Evolutionary conservation across 2,888 invertebrate genomes (phyloP).

Genomic region (Eristalinus sepulchralis): DNA sequence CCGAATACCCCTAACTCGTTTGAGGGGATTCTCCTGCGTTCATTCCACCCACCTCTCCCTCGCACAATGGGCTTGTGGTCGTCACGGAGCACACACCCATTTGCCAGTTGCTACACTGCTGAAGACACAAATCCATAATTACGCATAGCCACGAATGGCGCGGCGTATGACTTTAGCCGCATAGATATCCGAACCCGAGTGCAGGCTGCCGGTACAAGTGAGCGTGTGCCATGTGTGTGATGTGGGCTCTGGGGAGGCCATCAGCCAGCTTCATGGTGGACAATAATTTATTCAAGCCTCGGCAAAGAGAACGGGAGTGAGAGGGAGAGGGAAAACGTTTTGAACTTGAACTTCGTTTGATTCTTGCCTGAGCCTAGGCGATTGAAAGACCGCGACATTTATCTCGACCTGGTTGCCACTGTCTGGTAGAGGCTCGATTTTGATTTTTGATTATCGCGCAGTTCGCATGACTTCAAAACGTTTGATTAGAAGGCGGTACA

Average conservation of each 20-base stretch:
- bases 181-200: not conserved
- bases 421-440: not conserved
- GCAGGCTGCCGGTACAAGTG: not conserved
- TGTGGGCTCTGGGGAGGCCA: not conserved
- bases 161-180: not conserved
- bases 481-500: not conserved
- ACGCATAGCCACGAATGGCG: not conserved
- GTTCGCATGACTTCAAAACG: not conserved
- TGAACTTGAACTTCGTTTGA: conserved; percentile 65
- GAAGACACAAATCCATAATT: conserved; percentile 46
- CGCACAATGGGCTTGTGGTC: not conserved
- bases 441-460: not conserved
- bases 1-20: conserved; percentile 6
- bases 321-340: conserved; percentile 19
- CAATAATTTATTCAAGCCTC: conserved; percentile 57
- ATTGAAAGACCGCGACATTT: not conserved
- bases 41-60: not conserved
- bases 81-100: conserved; percentile 39
- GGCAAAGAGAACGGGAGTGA: conserved; percentile 25
- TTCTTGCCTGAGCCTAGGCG: conserved; percentile 38
- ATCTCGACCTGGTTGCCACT: not conserved
- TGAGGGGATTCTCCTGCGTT: not conserved
- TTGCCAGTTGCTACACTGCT: conserved; percentile 1
- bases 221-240: not conserved
- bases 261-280: conserved; percentile 13